phyloP scores from a whole-genome alignment of 2,113 vertebrate species.

The Emydura subglobosa region DNA sequence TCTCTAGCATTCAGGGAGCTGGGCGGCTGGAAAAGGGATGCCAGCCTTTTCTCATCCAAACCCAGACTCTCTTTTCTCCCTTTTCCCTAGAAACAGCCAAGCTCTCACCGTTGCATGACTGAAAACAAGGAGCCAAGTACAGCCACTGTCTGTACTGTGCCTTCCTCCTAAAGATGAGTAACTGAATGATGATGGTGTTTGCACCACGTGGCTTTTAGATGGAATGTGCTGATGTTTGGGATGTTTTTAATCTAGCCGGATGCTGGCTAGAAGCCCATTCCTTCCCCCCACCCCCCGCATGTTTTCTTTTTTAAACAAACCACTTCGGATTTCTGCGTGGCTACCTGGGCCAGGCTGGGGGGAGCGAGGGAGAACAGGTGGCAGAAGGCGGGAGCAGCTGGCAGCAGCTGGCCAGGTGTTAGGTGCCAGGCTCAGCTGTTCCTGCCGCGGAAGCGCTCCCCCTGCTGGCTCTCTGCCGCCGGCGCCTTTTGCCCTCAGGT shows the following conservation, averaged over 20 bases:
- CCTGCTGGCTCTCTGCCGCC: neutral
- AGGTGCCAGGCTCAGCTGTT: too few species aligned
- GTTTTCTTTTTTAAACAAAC: neutral
- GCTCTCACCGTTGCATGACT: neutral
- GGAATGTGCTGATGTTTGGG: neutral
- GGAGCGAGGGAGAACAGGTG: neutral
- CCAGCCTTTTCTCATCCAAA: neutral
- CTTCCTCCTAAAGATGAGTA: neutral
- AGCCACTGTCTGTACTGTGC: neutral
- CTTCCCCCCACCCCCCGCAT: neutral
- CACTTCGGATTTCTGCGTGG: neutral
- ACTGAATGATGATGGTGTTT: neutral
- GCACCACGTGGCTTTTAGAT: neutral
- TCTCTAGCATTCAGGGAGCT: neutral
- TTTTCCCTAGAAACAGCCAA: neutral
- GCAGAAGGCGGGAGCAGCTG: neutral
- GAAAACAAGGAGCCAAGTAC: neutral
- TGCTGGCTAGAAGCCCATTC: neutral
- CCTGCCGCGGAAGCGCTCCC: neutral
- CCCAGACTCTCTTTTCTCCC: neutral
- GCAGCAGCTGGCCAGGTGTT: neutral
- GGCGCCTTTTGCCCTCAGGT: neutral
- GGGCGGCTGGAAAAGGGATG: neutral
- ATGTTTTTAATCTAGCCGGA: neutral
- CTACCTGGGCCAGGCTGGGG: neutral